Evolutionary conservation across 2,797 vertebrate species (phyloP), one percentile per base, ranked within the genome.

Genomic region (Parauchenoglanis punctatus): DNA sequence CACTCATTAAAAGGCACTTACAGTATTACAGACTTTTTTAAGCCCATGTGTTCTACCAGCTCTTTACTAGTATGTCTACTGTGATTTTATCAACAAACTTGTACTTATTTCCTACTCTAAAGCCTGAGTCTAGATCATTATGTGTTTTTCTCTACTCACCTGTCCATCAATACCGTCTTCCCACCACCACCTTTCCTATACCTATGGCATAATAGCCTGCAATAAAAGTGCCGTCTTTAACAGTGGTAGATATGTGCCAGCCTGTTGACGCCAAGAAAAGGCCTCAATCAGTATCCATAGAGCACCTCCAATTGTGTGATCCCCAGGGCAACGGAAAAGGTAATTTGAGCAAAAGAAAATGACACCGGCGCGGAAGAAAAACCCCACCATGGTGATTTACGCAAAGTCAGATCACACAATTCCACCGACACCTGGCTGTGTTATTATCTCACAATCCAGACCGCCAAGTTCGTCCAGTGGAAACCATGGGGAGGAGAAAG

Each of bases 331-430:
- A 92, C 88, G 92, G 91, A 93, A 92, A 94, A 95, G 93, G 95
- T 94, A 95, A 96, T 96, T 95, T 95, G 93, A 95, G 94, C 92
- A 92, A 95, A 95, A 94, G 93, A 95, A 95, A 96, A 95, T 95
- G 93, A 95, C 93, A 94, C 93, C 91, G 11, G 87, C 87, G 89
- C 81, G 87, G 87, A 93, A 58, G 54, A 80, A 59, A 80, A 80
- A 93, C 90, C 90, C 90, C 87, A 87, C 85, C 94, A 95, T 92
- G 92, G 94, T 95, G 94, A 95, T 96, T 96, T 95, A 95, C 93
- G 91, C 94, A 95, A 94, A 96, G 96, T 94, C 93, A 95, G 96
- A 96, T 96, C 93, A 95, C 93, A 93, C 94, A 93, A 94, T 95
- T 93, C 94, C 91, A 92, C 94, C 92, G 93, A 94, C 92, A 93